phyloP scores from a whole-genome alignment of 1,140 invertebrate genomes.

The Achroia grisella region DNA sequence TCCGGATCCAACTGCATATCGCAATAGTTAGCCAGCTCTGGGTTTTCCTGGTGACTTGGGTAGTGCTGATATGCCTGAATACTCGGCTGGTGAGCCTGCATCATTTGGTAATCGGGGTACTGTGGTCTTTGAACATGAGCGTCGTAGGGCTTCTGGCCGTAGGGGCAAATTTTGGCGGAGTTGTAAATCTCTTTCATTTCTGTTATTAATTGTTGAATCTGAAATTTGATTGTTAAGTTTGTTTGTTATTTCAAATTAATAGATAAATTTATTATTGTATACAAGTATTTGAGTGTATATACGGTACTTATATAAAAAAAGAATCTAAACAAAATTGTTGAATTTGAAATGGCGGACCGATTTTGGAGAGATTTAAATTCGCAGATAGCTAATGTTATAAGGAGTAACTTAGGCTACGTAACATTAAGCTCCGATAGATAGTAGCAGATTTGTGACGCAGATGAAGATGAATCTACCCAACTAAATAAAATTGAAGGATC shows the following conservation, averaged over 20 bases:
- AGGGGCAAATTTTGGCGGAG: constrained; percentile 82
- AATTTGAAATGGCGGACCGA: no score
- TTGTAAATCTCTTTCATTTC: constrained; percentile 89
- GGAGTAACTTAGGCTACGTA: no score
- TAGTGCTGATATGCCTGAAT: constrained; percentile 49
- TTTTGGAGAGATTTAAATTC: no score
- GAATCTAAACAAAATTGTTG: no score
- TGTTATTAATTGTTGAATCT: constrained; percentile 82
- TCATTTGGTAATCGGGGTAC: constrained; percentile 25
- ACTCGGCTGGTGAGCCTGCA: constrained; percentile 31
- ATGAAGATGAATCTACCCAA: no score
- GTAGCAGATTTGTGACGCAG: no score
- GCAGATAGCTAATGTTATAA: no score
- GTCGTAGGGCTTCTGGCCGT: constrained; percentile 67
- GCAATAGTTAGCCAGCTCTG: constrained; percentile 72
- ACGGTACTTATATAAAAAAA: no score
- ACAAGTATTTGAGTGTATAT: not conserved
- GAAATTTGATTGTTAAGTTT: constrained; percentile 31
- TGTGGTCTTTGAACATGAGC: constrained; percentile 41
- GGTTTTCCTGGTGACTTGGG: constrained; percentile 25
- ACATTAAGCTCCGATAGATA: no score
- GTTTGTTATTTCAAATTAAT: no score
- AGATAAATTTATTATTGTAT: not conserved
- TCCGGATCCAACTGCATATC: constrained; percentile 82
- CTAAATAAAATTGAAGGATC: no score